Conservation (phyloP, 2,113 vertebrate species). For the rat (Rattus norvegicus) region GRCr8 NC_086023.1:100847501-100848000, state of each 20-base stretch:
- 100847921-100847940: slow-evolving; percentile 23
- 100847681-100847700: slow-evolving; percentile 24
- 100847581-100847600: neutral
- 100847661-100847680: neutral
- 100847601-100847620: neutral
- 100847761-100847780: slow-evolving; percentile 64
- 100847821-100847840: slow-evolving; percentile 64
- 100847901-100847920: slow-evolving; percentile 36
- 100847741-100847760: slow-evolving; percentile 22
- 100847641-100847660: slow-evolving; percentile 6
- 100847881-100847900: slow-evolving; percentile 8
- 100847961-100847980: neutral
- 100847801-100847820: slow-evolving; percentile 69
- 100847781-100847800: slow-evolving; percentile 43
- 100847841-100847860: slow-evolving; percentile 10
- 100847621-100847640: slow-evolving; percentile 9
- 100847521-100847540: neutral
- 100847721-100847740: slow-evolving; percentile 23
- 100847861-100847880: slow-evolving; percentile 66
- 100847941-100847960: slow-evolving; percentile 43
- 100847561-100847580: neutral
- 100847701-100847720: slow-evolving; percentile 37
- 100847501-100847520: neutral
- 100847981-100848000: slow-evolving; percentile 38
- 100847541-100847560: neutral